Percentiles rank a stretch among this genome's conserved stretches.
phyloP scores from a whole-genome alignment of 2,888 invertebrate species.

The Bursaphelenchus okinawaensis region DNA sequence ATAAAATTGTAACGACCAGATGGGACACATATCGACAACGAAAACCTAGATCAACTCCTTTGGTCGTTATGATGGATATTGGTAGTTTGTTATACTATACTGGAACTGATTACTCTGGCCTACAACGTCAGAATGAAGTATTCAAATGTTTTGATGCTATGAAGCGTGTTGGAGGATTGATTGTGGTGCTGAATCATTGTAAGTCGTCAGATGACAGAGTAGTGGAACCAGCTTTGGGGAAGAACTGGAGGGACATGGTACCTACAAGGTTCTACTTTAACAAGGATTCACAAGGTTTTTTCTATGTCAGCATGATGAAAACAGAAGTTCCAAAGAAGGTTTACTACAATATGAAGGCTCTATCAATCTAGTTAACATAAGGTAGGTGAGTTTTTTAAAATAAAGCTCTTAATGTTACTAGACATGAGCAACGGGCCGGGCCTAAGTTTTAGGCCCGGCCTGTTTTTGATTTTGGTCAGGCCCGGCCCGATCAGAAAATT shows the following conservation, averaged over 20 bases:
- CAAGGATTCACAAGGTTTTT: background rate
- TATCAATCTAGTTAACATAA: too few species aligned
- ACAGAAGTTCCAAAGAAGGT: background rate
- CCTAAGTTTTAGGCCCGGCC: too few species aligned
- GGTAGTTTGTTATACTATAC: conserved; percentile 1
- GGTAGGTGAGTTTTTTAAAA: too few species aligned
- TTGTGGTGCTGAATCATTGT: background rate
- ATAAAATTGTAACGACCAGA: background rate
- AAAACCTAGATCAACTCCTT: background rate
- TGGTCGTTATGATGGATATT: conserved; percentile 9
- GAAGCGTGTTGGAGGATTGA: background rate
- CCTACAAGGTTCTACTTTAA: background rate
- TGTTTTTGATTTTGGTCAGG: too few species aligned
- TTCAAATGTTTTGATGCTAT: background rate
- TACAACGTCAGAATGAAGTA: background rate
- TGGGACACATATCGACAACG: background rate
- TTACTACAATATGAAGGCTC: too few species aligned
- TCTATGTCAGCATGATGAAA: background rate
- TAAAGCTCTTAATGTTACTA: too few species aligned
- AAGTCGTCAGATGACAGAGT: background rate
- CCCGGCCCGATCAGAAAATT: too few species aligned
- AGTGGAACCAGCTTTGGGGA: background rate
- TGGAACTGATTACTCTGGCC: background rate
- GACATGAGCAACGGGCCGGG: too few species aligned
- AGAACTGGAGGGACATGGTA: background rate